phyloP scores from a whole-genome alignment of 2,113 vertebrate genomes.

The Sylvia atricapilla region DNA sequence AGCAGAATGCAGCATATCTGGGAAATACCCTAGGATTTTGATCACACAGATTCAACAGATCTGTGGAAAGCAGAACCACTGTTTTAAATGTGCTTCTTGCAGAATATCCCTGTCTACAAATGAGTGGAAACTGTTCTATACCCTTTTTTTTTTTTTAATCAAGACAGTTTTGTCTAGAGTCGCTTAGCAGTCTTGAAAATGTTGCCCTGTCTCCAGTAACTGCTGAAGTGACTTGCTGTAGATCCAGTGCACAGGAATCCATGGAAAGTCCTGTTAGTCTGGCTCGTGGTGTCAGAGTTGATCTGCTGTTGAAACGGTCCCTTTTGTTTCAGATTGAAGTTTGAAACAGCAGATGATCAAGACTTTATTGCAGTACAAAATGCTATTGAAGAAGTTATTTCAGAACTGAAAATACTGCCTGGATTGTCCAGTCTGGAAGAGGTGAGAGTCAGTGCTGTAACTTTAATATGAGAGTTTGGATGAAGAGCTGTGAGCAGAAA shows the following conservation, averaged over 20 bases:
- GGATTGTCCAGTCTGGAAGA: constrained; percentile 70
- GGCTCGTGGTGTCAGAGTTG: rapidly evolving
- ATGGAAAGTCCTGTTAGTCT: rapidly evolving
- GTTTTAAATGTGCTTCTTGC: not conserved
- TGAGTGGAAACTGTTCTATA: not conserved
- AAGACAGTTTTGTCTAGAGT: not conserved
- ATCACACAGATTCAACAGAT: not conserved
- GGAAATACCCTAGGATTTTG: not conserved
- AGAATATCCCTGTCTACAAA: not conserved
- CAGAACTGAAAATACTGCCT: constrained; percentile 78
- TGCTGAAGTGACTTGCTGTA: not conserved
- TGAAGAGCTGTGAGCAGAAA: not conserved
- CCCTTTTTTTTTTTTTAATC: not conserved
- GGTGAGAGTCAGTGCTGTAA: constrained; percentile 61
- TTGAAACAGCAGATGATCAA: constrained; percentile 79
- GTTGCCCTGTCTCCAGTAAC: not conserved
- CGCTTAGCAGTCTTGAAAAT: not conserved
- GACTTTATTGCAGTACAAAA: constrained; percentile 80
- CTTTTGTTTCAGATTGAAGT: constrained; percentile 71
- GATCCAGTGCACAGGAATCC: rapidly evolving
- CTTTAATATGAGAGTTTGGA: not conserved
- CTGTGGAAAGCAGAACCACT: not conserved
- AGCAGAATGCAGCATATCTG: not conserved
- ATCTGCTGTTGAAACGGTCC: not conserved
- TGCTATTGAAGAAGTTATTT: constrained; percentile 82